Evolutionary conservation across 2,888 invertebrate species (phyloP), one percentile per base, ranked within the genome.

Genomic region (Sthenelais limicola): DNA sequence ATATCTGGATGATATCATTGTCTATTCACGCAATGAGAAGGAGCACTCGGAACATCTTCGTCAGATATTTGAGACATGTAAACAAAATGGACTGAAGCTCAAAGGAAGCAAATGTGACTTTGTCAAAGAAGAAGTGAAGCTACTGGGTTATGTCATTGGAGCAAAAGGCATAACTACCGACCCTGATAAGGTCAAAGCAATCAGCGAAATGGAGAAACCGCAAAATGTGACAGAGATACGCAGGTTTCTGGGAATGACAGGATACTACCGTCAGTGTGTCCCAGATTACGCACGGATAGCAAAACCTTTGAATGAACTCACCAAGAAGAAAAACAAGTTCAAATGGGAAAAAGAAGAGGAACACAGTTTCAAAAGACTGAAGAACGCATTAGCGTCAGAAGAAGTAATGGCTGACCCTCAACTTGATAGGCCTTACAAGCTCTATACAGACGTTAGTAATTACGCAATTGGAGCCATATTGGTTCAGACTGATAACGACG

Each of bases 71-170:
- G 32, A 62, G 7, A 38, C 56, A 35, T 26, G 78, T 9, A n/a
- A 38, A 28, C 33, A 49, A 3, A 51, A 69, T 26, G 72, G 58
- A 4, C 43, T 78, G 15, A 71, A 30, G 15, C 24, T 78, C 1
- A 70, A 79, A 35, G 62, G 74, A 0, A 48, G 32, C 3, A 77
- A 77, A 58, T 74, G 76, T 43, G 12, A 18, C 2, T 77, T 79
- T 30, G 48, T 67, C 18, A n/a, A 33, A 24, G 33, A 18, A 1
- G 12, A 51, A 51, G 48, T 75, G 15, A 75, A 76, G 18, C 49
- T 75, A n/a, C 48, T 75, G 38, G 75, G 76, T 5, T 70, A 68
- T 38, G 56, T 68, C 21, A 56, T 75, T 1, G 43, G 15, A 32
- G 51, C n/a, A 43, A 21, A 75, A 15, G 75, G 76, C 12, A 76